Evolutionary conservation across 2,113 vertebrate genomes (phyloP), one percentile per base, ranked within the genome.

Genomic region (Misgurnus mizolepis): DNA sequence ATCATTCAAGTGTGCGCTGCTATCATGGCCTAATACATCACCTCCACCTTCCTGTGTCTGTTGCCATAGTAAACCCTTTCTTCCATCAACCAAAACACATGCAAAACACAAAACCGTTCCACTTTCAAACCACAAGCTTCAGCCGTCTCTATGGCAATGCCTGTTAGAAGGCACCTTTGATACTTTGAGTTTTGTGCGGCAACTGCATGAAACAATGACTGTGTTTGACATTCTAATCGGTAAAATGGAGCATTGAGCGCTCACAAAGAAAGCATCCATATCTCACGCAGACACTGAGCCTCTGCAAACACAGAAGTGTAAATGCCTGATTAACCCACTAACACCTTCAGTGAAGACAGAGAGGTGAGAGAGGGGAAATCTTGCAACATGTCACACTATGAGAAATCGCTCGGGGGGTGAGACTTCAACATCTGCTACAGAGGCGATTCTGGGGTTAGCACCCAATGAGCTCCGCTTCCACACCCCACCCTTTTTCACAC

Each of bases 21-120:
- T 45, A 56, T 73, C 70, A 58, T 17, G 14, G 18, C 3, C 49
- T 45, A 66, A 81, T 62, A 68, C 14, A 69, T 76, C 78, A 80
- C 73, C 83, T 78, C 74, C 61, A 75, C 78, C 68, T 76, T 66
- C 53, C 65, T 39, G 47, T 55, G 74, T 60, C 76, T 76, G 76
- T 85, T 85, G 83, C 80, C 83, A 85, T 82, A 85, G 80, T 79
- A 74, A 85, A 76, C 14, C n/a, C 55, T 55, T 76, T 79, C 58
- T 72, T 40, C 79, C 75, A 71, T 69, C 75, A 73, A 56, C 60
- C 69, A 81, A 80, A 84, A 74, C 58, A 73, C 64, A 80, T 65
- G 66, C 53, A 72, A 73, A 81, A 68, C 47, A 60, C 55, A 78
- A 67, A 67, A 41, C 43, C 11, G 27, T 27, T 73, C 76, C 56